Base-by-base conservation (phyloP, 2,113 vertebrate species). In the Rhinogobius similis region DNA sequence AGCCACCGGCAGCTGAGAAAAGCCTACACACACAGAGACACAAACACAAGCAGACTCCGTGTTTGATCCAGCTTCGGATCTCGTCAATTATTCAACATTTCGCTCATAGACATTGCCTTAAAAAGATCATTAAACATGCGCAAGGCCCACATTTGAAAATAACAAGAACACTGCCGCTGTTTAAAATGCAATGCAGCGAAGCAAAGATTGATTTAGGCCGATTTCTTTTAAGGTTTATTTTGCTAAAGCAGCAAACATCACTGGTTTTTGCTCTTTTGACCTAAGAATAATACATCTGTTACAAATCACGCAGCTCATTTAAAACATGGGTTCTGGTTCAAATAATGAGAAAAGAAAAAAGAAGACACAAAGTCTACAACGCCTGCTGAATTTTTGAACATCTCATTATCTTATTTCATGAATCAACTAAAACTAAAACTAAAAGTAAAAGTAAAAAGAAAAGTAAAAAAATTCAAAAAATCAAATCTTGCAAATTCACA, bases 1-100 rank as follows among this genome's bases (percentile, higher is more conserved):
- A 81, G 62, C 12, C 55, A 66, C 38, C 58, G 48, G 7, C 67
- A 82, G 46, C 53, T n/a, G 44, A 64, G 76, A 72, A 73, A 70
- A 85, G 72, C 68, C 55, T 41, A 36, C 32, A 44, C 77, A 72
- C 67, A 78, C 70, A 72, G 68, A 83, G 56, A 68, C 81, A 82
- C 78, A 84, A 90, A 89, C 82, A 89, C 80, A 90, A 68, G 80
- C 75, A 84, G 76, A 77, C 75, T 76, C 61, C 70, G 72, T 20
- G 83, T 92, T 91, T 93, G 90, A 93, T 93, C 87, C 86, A 77
- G 78, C 79, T 90, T 77, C 65, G 72, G 62, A 62, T 83, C 79
- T 91, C 72, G 62, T 93, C 83, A 91, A 93, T 92, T 90, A 94
- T 93, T 92, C 74, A 94, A n/a, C 67, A 81, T 82, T 89, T 82